phyloP scores from a whole-genome alignment of 2,888 invertebrate species.

The Ptilodon capucinus region DNA sequence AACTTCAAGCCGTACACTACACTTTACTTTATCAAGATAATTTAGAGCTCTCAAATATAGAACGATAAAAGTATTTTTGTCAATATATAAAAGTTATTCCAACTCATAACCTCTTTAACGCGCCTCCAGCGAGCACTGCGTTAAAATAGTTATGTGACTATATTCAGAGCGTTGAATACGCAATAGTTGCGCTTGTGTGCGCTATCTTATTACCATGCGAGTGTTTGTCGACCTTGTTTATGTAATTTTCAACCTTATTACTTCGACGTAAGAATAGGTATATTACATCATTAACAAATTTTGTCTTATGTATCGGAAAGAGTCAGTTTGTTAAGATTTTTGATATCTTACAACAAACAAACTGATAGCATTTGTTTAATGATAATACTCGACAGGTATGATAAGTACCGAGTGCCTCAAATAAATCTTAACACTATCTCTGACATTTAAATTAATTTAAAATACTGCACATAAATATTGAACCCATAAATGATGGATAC shows the following conservation, averaged over 20 bases:
- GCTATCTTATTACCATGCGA: slow-evolving; percentile 23
- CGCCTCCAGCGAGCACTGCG: slow-evolving; percentile 12
- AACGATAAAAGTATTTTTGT: background rate
- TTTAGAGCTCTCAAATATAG: background rate
- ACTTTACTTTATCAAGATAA: slow-evolving; percentile 7
- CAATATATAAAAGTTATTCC: background rate
- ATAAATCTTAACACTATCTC: too few species aligned
- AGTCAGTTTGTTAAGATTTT: background rate
- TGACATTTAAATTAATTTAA: too few species aligned
- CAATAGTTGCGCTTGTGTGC: slow-evolving; percentile 5
- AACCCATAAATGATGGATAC: too few species aligned
- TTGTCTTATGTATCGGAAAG: background rate
- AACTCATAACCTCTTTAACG: slow-evolving; percentile 24
- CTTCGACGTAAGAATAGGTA: too few species aligned
- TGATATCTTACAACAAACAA: background rate
- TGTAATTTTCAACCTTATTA: slow-evolving; percentile 12
- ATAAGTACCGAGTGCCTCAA: background rate
- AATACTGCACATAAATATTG: too few species aligned
- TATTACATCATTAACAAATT: background rate
- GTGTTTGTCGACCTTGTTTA: slow-evolving; percentile 5
- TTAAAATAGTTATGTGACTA: slow-evolving; percentile 25
- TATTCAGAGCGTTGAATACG: slow-evolving; percentile 21
- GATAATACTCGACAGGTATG: background rate
- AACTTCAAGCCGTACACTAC: slow-evolving; percentile 1
- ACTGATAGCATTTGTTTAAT: background rate